phyloP scores from a whole-genome alignment of 2,113 vertebrate genomes.

The Corydoras sp. region DNA sequence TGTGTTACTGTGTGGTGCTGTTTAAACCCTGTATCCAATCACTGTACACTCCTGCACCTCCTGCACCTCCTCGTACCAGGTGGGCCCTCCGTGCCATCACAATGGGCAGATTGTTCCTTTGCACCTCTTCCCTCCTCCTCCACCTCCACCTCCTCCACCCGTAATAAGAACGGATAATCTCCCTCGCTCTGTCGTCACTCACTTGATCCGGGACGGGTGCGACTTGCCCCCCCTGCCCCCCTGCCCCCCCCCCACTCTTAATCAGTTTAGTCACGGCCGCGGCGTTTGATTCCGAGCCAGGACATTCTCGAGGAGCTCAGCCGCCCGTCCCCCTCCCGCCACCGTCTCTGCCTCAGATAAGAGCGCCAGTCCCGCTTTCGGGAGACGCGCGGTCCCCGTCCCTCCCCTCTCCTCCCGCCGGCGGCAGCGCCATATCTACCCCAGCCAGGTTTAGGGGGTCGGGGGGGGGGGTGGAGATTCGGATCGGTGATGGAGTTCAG shows the following conservation, averaged over 20 bases:
- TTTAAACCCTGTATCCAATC: no score
- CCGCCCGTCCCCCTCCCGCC: background rate
- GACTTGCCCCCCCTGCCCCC: conserved; percentile 15
- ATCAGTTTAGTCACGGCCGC: conserved; percentile 43
- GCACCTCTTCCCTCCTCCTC: conserved; percentile 24
- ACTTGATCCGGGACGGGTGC: conserved; percentile 17
- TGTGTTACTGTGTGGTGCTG: no score
- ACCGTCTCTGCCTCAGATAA: conserved; percentile 10
- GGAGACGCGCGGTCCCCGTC: background rate
- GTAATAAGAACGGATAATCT: conserved; percentile 48
- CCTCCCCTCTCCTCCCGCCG: background rate
- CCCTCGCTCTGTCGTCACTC: conserved; percentile 32
- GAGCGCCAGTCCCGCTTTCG: background rate
- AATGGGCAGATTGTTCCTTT: conserved; percentile 36
- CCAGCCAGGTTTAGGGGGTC: background rate
- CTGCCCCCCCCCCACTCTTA: conserved; percentile 25
- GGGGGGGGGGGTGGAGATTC: background rate
- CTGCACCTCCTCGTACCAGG: background rate
- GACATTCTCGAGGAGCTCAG: conserved; percentile 30
- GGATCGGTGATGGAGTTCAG: background rate
- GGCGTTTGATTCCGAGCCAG: conserved; percentile 34
- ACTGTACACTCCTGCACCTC: no score
- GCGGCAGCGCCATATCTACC: conserved; percentile 21
- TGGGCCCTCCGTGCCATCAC: conserved; percentile 7
- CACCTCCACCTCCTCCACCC: conserved; percentile 12